A percentile compares a stretch with the other conserved stretches of the same genome.
Evolutionary conservation across 2,797 vertebrate species (phyloP).

Genomic region (Myotis vivesi): DNA sequence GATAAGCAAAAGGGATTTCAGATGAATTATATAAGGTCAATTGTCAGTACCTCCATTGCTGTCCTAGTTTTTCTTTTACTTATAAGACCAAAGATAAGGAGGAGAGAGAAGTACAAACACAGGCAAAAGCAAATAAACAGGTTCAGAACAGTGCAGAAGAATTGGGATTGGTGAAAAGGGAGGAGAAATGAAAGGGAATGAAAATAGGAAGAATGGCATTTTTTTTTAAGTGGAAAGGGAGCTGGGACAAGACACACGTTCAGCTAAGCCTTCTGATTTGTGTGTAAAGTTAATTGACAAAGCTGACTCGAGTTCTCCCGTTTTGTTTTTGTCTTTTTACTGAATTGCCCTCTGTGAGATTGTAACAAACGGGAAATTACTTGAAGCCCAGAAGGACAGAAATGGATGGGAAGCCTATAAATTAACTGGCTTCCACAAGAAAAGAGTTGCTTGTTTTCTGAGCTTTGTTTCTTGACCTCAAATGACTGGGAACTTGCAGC

Average conservation of each 20-base stretch:
- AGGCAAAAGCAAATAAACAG: background rate
- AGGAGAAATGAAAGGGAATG: background rate
- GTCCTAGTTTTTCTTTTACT: background rate
- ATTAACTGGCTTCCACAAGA: background rate
- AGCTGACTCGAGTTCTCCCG: background rate
- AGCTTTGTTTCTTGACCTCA: slow-evolving; percentile 28
- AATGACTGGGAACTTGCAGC: background rate
- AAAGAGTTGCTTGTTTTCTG: slow-evolving; percentile 23
- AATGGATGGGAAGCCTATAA: background rate
- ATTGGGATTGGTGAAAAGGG: background rate
- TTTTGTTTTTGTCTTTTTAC: background rate
- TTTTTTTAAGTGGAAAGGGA: background rate
- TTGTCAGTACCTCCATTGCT: background rate
- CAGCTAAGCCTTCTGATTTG: background rate
- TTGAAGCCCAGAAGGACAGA: background rate
- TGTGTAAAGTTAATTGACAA: background rate
- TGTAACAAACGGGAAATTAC: background rate
- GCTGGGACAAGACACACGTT: background rate
- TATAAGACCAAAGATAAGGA: background rate
- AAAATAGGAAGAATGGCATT: background rate
- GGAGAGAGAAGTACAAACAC: background rate
- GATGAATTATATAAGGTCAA: background rate
- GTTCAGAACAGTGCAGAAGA: background rate
- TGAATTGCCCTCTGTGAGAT: background rate
- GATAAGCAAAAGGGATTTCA: background rate